phyloP scores from a whole-genome alignment of 2,888 invertebrate species.

The Heliconius sara region DNA sequence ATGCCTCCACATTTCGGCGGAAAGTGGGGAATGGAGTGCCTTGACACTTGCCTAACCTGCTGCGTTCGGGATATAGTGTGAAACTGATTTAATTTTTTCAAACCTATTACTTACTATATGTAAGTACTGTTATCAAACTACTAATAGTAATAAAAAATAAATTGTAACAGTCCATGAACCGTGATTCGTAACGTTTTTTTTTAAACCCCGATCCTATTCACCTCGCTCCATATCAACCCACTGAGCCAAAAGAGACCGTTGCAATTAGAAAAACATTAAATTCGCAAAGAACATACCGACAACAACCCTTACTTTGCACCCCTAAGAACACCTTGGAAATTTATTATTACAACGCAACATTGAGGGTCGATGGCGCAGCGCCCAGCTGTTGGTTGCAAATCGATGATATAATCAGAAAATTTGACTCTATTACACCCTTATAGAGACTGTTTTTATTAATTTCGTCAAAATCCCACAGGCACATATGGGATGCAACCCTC shows the following conservation, averaged over 20 bases:
- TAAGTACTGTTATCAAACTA: too few relatives aligned
- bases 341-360: conserved; percentile 80
- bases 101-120: too few relatives aligned
- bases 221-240: conserved; percentile 44
- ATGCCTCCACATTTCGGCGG: too few relatives aligned
- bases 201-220: conserved; percentile 35
- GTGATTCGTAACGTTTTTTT: conserved; percentile 9
- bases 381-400: conserved; percentile 70
- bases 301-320: conserved; percentile 70
- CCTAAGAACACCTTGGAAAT: conserved; percentile 73
- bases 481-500: conserved; percentile 79
- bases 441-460: conserved; percentile 53
- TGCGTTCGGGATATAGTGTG: too few relatives aligned
- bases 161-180: neutral
- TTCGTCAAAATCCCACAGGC: conserved; percentile 65
- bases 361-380: conserved; percentile 70
- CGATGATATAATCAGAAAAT: conserved; percentile 42
- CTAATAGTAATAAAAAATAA: neutral
- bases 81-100: too few relatives aligned
- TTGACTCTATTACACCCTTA: conserved; percentile 44
- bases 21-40: too few relatives aligned
- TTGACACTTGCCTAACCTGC: too few relatives aligned
- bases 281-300: conserved; percentile 59
- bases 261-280: conserved; percentile 53
- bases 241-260: conserved; percentile 50